Conservation (phyloP, 2,797 vertebrate species). For the Eulemur coronatus region DNA sequence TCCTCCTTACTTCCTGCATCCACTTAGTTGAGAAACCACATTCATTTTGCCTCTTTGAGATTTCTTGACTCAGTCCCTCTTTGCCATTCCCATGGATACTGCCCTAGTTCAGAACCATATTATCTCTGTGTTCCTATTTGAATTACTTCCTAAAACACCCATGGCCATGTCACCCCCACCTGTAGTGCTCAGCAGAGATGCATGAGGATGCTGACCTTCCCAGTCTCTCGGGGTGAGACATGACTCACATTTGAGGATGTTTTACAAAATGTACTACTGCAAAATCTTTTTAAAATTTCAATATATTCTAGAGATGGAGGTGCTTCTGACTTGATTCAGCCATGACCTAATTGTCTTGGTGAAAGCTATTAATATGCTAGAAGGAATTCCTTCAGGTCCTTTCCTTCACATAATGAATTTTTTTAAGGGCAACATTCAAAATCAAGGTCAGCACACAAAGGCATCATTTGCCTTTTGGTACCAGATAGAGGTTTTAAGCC, state of each 20-base stretch:
- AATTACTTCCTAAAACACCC: background rate
- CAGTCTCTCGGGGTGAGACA: background rate
- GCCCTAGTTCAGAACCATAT: conserved; percentile 38
- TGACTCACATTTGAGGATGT: background rate
- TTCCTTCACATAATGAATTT: conserved; percentile 62
- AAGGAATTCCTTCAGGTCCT: conserved; percentile 63
- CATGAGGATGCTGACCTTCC: background rate
- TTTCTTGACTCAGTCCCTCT: background rate
- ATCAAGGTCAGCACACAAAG: conserved; percentile 73
- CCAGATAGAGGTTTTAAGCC: background rate
- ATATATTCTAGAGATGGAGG: conserved; percentile 29
- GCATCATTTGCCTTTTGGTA: conserved; percentile 36
- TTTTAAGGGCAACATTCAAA: conserved; percentile 64
- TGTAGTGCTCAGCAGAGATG: background rate
- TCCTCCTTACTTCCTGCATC: background rate
- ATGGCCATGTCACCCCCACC: background rate
- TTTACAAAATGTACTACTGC: background rate
- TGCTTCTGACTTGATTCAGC: conserved; percentile 57
- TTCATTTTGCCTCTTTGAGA: background rate
- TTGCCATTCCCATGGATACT: background rate
- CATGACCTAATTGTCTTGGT: conserved; percentile 72
- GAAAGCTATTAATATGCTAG: conserved; percentile 66
- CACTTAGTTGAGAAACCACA: background rate
- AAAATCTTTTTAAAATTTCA: conserved; percentile 44
- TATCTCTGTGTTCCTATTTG: background rate